Base-by-base conservation (phyloP, 1,140 invertebrate species). In the Danaus plexippus region DNA sequence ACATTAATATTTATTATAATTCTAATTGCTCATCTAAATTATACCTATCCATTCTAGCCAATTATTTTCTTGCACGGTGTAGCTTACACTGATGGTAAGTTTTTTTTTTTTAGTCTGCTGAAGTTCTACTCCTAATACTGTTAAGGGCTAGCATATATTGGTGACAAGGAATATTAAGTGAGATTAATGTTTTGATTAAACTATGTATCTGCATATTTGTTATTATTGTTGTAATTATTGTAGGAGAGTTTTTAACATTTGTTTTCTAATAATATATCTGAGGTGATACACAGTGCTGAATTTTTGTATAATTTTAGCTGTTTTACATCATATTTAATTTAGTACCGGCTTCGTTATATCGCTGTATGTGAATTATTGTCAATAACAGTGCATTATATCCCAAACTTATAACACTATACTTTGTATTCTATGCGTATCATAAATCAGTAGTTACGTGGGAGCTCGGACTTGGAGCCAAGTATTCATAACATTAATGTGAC, bases 191-290 rank as follows among this genome's bases (percentile, higher is more conserved):
- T 78, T 85, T 74, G 69, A 73, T 76, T 73, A 69, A 71, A 72
- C 61, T 60, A 73, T 61, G 54, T 76, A 71, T 75, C 73, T 74
- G 69, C 69, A 73, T 81, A 82, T 77, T 82, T 83, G 77, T 84
- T 85, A 85, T 71, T 63, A 73, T 82, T 81, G 78, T 86, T 84
- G 76, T 78, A 81, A 80, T 79, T 77, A 75, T 81, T 75, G 73
- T 82, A 84, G 81, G 77, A 86, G 75, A 85, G 79, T 85, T 84
- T 32, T 85, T 82, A 83, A 83, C 76, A 75, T 81, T 81, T 84
- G 75, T 84, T 81, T 77, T 74, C 66, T 74, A 70, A 65, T 70
- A 73, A 67, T 67, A 71, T 71, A 72, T 76, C 71, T 59, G 71
- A 81, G 74, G 73, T 80, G 78, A 79, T 77, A 77, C 66, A 64